phyloP scores from a whole-genome alignment of 2,113 vertebrate species.

The Vulpes vulpes region DNA sequence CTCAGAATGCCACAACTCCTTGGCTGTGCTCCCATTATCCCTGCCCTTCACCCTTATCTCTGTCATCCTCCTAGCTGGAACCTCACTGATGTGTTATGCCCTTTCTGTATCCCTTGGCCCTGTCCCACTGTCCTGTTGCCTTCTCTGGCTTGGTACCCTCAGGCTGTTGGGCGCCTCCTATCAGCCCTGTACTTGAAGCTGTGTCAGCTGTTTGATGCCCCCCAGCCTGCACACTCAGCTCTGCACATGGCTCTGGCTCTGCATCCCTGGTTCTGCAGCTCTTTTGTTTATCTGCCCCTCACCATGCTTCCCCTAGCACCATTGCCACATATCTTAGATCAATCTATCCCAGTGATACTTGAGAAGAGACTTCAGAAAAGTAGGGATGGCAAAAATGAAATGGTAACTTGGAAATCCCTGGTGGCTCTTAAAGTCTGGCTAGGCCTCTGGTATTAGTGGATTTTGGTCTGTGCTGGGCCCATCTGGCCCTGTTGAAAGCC shows the following conservation, averaged over 20 bases:
- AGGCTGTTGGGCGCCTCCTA: neutral
- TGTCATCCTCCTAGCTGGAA: neutral
- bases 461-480: conserved; percentile 6
- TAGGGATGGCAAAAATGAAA: neutral
- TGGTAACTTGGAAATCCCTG: conserved; percentile 21
- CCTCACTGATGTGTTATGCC: neutral
- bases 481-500: conserved; percentile 20
- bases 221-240: neutral
- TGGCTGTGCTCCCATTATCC: neutral
- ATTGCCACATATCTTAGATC: neutral
- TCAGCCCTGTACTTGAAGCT: neutral
- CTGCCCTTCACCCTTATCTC: neutral
- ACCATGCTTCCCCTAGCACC: neutral
- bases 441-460: neutral
- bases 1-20: neutral
- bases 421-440: neutral
- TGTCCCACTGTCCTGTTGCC: neutral
- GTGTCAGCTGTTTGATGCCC: neutral
- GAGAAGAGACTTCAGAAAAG: conserved; percentile 40
- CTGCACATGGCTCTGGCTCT: neutral
- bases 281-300: neutral
- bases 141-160: neutral
- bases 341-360: neutral
- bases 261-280: neutral
- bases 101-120: neutral